Percentiles rank a stretch among this genome's conserved stretches.
These are phyloP conservation scores for Fragariocoptes setiger DNA, from an alignment of 1,140 invertebrate species.

Conservation along the genomic window DNA sequence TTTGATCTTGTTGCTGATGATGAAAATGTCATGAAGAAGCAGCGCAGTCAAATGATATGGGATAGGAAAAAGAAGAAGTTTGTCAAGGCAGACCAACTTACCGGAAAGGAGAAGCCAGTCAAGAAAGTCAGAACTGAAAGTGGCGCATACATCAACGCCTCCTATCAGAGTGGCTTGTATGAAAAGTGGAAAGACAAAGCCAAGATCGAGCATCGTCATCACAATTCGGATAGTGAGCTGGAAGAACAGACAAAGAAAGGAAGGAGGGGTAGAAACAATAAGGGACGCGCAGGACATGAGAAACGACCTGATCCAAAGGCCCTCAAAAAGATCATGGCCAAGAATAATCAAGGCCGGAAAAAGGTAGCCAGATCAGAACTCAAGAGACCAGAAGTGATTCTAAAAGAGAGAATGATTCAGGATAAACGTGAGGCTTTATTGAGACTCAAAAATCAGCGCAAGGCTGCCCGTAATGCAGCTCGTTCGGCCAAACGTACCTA, in stretches of 20 bases:
- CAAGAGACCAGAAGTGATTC: conserved; percentile 31
- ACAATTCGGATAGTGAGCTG: conserved; percentile 26
- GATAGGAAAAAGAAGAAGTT: conserved; percentile 73
- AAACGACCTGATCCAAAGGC: conserved; percentile 10
- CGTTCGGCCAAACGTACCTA: no score
- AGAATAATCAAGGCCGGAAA: conserved; percentile 8
- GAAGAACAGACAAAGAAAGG: conserved; percentile 11
- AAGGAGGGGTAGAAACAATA: conserved; percentile 16
- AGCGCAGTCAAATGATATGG: conserved; percentile 16
- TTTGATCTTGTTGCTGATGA: conserved; percentile 50
- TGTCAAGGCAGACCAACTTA: conserved; percentile 23
- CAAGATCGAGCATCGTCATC: conserved; percentile 26
- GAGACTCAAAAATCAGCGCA: conserved; percentile 10
- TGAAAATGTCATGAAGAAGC: conserved; percentile 24
- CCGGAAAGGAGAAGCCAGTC: conserved; percentile 25
- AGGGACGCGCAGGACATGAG: conserved; percentile 7
- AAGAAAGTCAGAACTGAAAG: conserved; percentile 71
- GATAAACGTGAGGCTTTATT: conserved; percentile 20
- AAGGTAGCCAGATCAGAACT: conserved; percentile 22
- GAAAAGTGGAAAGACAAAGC: conserved; percentile 51
- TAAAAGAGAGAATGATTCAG: conserved; percentile 27
- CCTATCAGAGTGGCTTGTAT: conserved; percentile 67
- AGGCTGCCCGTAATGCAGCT: no score
- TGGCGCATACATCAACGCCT: conserved; percentile 64
- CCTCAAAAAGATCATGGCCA: conserved; percentile 14